Evolutionary conservation across 2,797 vertebrate species (phyloP).

Genomic region (Agapornis canus): DNA sequence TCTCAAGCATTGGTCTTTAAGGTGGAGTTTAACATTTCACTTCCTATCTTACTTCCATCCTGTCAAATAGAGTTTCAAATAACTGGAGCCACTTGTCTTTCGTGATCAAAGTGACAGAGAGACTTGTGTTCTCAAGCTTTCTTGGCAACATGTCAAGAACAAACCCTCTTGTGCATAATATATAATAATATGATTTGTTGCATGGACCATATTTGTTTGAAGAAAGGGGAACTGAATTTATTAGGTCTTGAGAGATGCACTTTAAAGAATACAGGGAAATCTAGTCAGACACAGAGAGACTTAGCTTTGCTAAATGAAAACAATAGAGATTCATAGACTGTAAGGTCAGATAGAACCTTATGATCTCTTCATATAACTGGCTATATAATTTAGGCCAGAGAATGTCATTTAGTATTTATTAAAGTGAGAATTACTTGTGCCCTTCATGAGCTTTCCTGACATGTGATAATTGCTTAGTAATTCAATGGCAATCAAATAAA

Average conservation of each 20-base stretch:
- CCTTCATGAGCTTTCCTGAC: not conserved
- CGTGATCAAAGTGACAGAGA: conserved; percentile 66
- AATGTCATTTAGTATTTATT: not conserved
- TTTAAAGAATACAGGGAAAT: not conserved
- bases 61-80: conserved; percentile 68
- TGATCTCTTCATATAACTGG: not conserved
- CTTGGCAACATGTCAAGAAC: conserved; percentile 29
- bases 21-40: conserved; percentile 52
- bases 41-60: conserved; percentile 63
- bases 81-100: conserved; percentile 64
- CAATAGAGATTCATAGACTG: not conserved
- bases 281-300: not conserved
- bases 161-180: not conserved
- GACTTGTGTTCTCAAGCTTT: conserved; percentile 58
- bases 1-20: conserved; percentile 61
- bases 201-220: not conserved
- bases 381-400: not conserved
- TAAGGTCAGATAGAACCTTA: not conserved
- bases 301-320: not conserved
- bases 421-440: not conserved
- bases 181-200: not conserved
- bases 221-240: not conserved
- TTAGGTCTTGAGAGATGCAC: not conserved
- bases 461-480: not conserved
- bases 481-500: conserved; percentile 25